These are phyloP conservation scores for Lysandra bellargus DNA, from an alignment of 2,888 invertebrate genomes.

Conservation along the genomic window DNA sequence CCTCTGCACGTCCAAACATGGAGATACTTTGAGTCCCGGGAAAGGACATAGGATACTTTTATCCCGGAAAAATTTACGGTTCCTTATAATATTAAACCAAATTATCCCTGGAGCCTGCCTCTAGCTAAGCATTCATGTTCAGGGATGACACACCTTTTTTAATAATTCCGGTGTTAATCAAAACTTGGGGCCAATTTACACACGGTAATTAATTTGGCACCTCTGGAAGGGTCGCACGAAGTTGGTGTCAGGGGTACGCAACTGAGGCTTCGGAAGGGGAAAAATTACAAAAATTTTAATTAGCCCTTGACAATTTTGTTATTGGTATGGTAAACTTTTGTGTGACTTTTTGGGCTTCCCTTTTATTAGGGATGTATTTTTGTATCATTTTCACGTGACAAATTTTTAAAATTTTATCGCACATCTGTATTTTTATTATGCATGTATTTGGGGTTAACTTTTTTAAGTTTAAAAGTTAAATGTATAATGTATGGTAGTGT, in stretches of 20 bases:
- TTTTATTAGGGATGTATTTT: not conserved
- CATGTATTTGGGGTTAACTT: too few species aligned
- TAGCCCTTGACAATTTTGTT: conserved; percentile 1
- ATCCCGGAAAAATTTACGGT: too few species aligned
- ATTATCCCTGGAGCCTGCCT: not conserved
- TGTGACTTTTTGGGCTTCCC: not conserved
- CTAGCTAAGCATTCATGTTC: not conserved
- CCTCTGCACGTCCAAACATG: too few species aligned
- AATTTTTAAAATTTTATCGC: not conserved
- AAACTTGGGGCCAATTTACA: conserved; percentile 38
- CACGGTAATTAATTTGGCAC: conserved; percentile 40
- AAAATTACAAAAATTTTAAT: conserved; percentile 27
- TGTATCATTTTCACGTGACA: not conserved
- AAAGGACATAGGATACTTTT: too few species aligned
- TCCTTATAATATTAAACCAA: not conserved
- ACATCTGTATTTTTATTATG: not conserved
- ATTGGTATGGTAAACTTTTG: not conserved
- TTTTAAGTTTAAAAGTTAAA: too few species aligned
- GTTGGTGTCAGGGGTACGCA: conserved; percentile 20
- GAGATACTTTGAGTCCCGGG: too few species aligned
- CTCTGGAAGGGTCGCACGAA: conserved; percentile 35
- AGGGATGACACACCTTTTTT: conserved; percentile 11
- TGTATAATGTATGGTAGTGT: too few species aligned
- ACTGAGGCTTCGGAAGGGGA: not conserved
- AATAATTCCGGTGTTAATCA: conserved; percentile 35